Conservation (phyloP, 2,797 vertebrate genomes). For the Cyprinodon diabolis region DNA sequence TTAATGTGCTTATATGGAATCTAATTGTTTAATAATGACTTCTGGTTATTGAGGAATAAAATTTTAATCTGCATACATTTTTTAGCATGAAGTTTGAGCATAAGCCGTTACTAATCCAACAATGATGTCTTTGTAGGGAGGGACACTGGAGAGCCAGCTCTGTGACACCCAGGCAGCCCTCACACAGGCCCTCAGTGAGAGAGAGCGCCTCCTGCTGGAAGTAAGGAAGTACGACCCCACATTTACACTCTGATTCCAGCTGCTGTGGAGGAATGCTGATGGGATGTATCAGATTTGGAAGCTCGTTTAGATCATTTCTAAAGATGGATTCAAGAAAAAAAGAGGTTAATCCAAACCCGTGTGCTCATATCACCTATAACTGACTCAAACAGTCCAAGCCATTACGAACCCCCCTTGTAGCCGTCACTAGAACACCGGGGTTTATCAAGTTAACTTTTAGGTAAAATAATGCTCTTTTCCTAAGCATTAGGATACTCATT, state of each 20-base stretch:
- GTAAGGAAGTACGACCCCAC: conserved; percentile 90
- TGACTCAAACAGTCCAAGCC: conserved; percentile 7
- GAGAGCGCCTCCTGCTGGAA: conserved; percentile 89
- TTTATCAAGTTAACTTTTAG: conserved; percentile 12
- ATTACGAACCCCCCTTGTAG: conserved; percentile 19
- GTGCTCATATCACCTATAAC: conserved; percentile 40
- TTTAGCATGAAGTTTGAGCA: not conserved
- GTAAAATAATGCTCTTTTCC: conserved; percentile 44
- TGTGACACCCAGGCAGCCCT: conserved; percentile 82
- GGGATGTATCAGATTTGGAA: conserved; percentile 9
- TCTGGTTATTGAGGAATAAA: conserved; percentile 35
- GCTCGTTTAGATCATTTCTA: conserved; percentile 22
- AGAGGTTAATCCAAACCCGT: conserved; percentile 15
- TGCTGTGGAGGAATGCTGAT: conserved; percentile 20
- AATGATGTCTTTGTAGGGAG: conserved; percentile 55
- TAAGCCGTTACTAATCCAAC: conserved; percentile 6
- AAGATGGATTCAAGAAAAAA: conserved; percentile 21
- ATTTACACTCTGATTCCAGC: conserved; percentile 84
- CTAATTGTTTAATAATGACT: conserved; percentile 35
- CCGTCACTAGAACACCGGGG: conserved; percentile 16
- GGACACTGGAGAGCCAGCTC: conserved; percentile 81
- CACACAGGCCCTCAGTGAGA: conserved; percentile 83
- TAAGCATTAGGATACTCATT: conserved; percentile 33
- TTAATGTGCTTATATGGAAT: not conserved
- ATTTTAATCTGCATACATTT: conserved; percentile 3